A percentile compares a stretch with the other conserved stretches of the same genome.
These are phyloP conservation scores for Oncorhynchus mykiss DNA, from an alignment of 2,113 vertebrate species.

Conservation along the genomic window DNA sequence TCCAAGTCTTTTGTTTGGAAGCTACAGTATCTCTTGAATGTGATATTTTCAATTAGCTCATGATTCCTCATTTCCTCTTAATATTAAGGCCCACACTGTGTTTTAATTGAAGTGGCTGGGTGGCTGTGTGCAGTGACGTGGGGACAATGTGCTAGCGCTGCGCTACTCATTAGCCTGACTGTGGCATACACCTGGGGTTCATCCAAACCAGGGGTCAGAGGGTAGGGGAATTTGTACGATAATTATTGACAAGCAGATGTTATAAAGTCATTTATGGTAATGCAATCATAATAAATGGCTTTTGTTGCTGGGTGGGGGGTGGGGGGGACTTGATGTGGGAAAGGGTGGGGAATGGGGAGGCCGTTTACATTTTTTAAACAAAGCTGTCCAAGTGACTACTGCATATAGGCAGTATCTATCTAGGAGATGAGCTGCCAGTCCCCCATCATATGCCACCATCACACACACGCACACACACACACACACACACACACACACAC, in stretches of 20 bases:
- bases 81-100: slow-evolving; percentile 51
- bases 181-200: slow-evolving; percentile 74
- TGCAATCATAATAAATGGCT: slow-evolving; percentile 74
- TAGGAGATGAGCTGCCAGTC: too few species aligned
- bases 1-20: slow-evolving; percentile 32
- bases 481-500: slow-evolving; percentile 6
- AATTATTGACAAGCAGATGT: slow-evolving; percentile 79
- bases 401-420: slow-evolving; percentile 13
- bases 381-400: slow-evolving; percentile 43
- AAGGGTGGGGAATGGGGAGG: slow-evolving; percentile 24
- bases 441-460: too few species aligned
- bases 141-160: slow-evolving; percentile 49
- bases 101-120: slow-evolving; percentile 62
- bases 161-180: slow-evolving; percentile 67
- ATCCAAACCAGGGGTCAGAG: slow-evolving; percentile 63
- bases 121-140: slow-evolving; percentile 46
- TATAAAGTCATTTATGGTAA: slow-evolving; percentile 80
- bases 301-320: slow-evolving; percentile 47
- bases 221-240: slow-evolving; percentile 59
- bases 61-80: slow-evolving; percentile 56
- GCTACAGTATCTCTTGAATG: slow-evolving; percentile 42
- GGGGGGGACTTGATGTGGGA: not conserved
- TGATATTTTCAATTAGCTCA: slow-evolving; percentile 62
- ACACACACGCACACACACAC: too few species aligned
- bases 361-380: slow-evolving; percentile 33